phyloP scores from a whole-genome alignment of 2,797 vertebrate species.

The Brachyalestes nurse region DNA sequence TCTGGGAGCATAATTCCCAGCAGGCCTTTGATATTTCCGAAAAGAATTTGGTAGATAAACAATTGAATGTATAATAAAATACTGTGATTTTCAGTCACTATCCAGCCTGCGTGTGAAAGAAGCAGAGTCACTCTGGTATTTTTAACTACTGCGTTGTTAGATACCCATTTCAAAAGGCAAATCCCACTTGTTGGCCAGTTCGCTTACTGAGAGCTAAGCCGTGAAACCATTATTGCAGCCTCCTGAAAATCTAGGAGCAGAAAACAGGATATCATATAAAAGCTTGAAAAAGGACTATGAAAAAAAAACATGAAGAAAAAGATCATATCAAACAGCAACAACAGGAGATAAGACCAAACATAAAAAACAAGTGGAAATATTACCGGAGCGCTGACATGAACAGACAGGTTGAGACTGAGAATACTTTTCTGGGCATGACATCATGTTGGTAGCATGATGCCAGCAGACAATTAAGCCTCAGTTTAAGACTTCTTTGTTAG shows the following conservation, averaged over 20 bases:
- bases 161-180: slow-evolving; percentile 1
- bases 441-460: slow-evolving; percentile 63
- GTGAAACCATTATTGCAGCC: slow-evolving; percentile 16
- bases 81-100: slow-evolving; percentile 12
- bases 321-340: slow-evolving; percentile 13
- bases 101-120: slow-evolving; percentile 4
- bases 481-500: slow-evolving; percentile 37
- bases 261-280: slow-evolving; percentile 19
- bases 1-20: slow-evolving; percentile 21
- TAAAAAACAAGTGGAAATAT: slow-evolving; percentile 53
- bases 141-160: slow-evolving; percentile 7
- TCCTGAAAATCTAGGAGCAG: slow-evolving; percentile 1
- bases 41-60: background rate
- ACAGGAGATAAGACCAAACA: slow-evolving; percentile 18
- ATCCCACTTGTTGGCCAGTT: slow-evolving; percentile 2
- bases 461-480: slow-evolving; percentile 33
- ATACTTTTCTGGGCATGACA: slow-evolving; percentile 80
- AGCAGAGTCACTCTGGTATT: slow-evolving; percentile 6
- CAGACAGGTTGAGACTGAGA: slow-evolving; percentile 82
- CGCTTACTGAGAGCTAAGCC: background rate
- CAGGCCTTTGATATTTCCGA: slow-evolving; percentile 4
- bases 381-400: slow-evolving; percentile 79
- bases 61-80: background rate
- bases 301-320: background rate
- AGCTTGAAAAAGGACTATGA: background rate